phyloP scores from a whole-genome alignment of 2,797 vertebrate species.

The Tarsius wallacei region DNA sequence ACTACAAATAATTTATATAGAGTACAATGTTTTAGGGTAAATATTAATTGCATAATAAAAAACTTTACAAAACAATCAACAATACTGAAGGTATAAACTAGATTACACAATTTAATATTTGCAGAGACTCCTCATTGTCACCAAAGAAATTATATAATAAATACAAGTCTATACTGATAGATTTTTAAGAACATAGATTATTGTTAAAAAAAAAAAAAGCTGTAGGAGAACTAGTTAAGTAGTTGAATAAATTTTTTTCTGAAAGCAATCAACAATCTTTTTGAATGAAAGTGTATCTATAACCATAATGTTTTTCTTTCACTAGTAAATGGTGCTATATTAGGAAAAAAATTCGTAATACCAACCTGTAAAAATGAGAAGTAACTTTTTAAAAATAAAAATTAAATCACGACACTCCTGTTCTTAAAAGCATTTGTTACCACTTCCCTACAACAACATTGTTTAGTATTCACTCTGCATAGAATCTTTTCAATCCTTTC shows the following conservation, averaged over 20 bases:
- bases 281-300: neutral
- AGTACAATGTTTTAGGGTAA: neutral
- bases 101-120: neutral
- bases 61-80: neutral
- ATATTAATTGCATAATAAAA: neutral
- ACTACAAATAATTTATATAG: neutral
- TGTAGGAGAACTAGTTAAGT: neutral
- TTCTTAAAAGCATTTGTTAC: neutral
- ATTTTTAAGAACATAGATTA: conserved; percentile 27
- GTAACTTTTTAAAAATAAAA: conserved; percentile 5
- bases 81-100: conserved; percentile 17
- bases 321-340: neutral
- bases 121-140: neutral
- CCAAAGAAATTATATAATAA: conserved; percentile 12
- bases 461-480: neutral
- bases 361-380: neutral
- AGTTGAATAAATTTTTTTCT: neutral
- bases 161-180: neutral
- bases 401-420: neutral
- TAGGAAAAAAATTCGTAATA: neutral
- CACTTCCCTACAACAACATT: neutral
- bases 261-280: conserved; percentile 46
- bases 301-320: conserved; percentile 35
- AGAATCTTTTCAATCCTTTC: neutral
- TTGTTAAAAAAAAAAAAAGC: neutral